Base-by-base conservation (phyloP, 2,113 vertebrate genomes). In the Gavia stellata region DNA sequence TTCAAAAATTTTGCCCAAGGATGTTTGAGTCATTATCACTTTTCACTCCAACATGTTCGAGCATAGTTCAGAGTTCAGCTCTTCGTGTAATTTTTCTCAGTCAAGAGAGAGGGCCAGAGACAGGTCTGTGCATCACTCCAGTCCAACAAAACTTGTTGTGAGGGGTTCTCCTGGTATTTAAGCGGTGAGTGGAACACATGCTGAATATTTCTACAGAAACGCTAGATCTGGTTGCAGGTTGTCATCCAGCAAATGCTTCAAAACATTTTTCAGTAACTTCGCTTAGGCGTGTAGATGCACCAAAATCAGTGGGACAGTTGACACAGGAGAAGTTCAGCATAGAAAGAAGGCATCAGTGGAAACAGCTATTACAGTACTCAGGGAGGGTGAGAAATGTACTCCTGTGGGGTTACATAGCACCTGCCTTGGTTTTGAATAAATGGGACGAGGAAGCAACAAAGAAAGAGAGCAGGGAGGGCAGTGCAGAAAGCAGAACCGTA, bases 401-500 rank as follows among this genome's bases (percentile, higher is more conserved):
- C 52, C 58, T 56, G 34, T 14, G 63, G 38, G 42, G 31, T 63
- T 55, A 42, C 52, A 36, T 6, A 67, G 34, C 52, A 59, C 42
- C 63, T 88, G 63, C 28, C 52, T 72, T 59, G 58, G 6, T n/a
- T 89, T 49, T 47, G 66, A 82, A 72, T 65, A 75, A 79, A 61
- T 25, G 9, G 25, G 53, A 78, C 61, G 34, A 82, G 29, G 12
- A 10, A 84, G 26, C 9, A 88, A 61, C 25, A 67, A 36, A 66
- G 36, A 34, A 73, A 88, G 52, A 10, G 10, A 79, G 23, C 9
- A 24, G 17, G 31, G 20, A 80, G 7, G 7, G 29, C 65, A 88
- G 19, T 36, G 11, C 5, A 68, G 50, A 63, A 63, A 80, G 25
- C 8, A 10, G 33, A 40, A 18, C 5, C 0, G 0, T 19, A 42